Evolutionary conservation across 2,888 invertebrate species (phyloP), one percentile per base, ranked within the genome.

Genomic region (Drosophila suboccidentalis): DNA sequence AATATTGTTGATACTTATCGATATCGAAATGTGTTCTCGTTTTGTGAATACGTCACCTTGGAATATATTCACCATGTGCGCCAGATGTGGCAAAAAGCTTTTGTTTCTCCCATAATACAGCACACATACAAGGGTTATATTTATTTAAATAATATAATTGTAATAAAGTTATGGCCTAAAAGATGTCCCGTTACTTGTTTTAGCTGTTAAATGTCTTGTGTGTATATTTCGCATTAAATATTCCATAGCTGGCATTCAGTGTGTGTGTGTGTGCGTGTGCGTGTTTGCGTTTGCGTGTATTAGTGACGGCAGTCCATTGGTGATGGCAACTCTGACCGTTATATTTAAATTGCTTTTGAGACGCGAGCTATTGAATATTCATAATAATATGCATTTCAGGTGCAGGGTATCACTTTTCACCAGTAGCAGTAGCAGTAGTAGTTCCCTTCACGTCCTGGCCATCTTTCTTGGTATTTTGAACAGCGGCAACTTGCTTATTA

Each of bases 401-500:
- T 4, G 22, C 38, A 32, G 29, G 15, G 9, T 11, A 43, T 66
- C 53, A 67, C n/a, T 70, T 51, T 9, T 13, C 29, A 19, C 36
- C 43, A 38, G 10, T 26, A 3, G 29, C 29, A 2, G 50, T 10
- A 19, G 29, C 43, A 38, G 10, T 26, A 3, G 29, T 5, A 2
- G 50, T 10, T 19, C 22, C 57, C 26, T 59, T 71, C 2, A 4
- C 15, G 8, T 69, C 19, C 39, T 64, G 70, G 3, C 39, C 70
- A 46, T 54, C 34, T 19, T 17, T 10, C 26, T 50, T 55, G 2
- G 62, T 3, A 11, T 74, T 68, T 19, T 74, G 38, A 10, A 58
- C 55, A 1, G 76, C 49, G 8, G 34, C 38, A 13, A 68, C 58
- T 26, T 85, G 85, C n/a, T 65, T 86, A 13, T 61, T 53, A 15